Evolutionary conservation across 2,888 invertebrate genomes (phyloP), one percentile per base, ranked within the genome.

Genomic region (Penaeus monodon): DNA sequence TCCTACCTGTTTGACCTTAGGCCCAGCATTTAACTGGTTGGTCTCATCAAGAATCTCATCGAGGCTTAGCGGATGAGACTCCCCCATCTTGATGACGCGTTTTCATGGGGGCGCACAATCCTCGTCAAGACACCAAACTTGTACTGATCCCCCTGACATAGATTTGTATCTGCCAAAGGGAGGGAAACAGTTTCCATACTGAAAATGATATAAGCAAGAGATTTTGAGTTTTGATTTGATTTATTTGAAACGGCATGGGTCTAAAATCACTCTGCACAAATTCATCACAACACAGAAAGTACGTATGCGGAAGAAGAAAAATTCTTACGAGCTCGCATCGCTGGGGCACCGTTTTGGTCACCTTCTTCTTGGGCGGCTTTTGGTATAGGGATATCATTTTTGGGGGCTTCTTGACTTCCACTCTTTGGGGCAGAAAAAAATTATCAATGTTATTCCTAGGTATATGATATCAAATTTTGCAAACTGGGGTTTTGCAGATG

Each of bases 21-120:
- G 95, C 2, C 97, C 96, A 89, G 98, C 96, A 93, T 98, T 98
- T 64, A 98, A 93, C 92, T 98, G 98, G 93, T 97, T 97, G 0
- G 98, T 99, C 94, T 99, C 98, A 92, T 99, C 98, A 20, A 99
- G 93, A 90, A 99, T 97, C 92, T 99, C 98, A 80, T 99, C 98
- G 77, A 99, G 93, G 0, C 94, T 94, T 57, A 99, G 92, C 0
- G 98, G 96, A 92, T 98, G 96, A 91, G 96, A 96, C 91, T 98
- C 97, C 0, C n/a, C 98, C 98, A 49, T 97, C 96, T 92, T 98
- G 97, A 93, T 99, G 98, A 38, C 98, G 94, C 3, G 96, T 95
- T 93, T 95, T 96, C 97, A 99, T 97, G 92, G 97, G n/a, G 97
- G 91, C 98, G 96, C 0, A 99, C 98, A 91, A 99, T 98, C 93